Evolutionary conservation across 2,888 invertebrate species (phyloP), one percentile per base, ranked within the genome.

Genomic region (Erynnis tages): DNA sequence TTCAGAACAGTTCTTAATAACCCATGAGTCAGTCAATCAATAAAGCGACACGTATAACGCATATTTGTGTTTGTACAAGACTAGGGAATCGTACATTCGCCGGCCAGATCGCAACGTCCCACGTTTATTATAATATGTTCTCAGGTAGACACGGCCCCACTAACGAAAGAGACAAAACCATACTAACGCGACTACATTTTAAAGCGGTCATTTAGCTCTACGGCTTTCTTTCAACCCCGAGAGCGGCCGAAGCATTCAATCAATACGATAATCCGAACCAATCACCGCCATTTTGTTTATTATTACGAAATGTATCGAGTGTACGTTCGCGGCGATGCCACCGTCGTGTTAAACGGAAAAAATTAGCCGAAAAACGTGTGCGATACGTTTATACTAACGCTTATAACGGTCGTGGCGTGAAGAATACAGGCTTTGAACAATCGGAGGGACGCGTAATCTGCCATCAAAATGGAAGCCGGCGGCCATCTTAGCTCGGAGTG

Each of bases 381-480:
- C 83, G 66, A 81, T 82, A 87, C 76, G 76, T 83, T 71, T 72
- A 77, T 79, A 67, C 13, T 44, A 13, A 11, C 50, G 35, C 11
- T 29, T 16, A 17, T 29, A 50, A 50, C 50, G 29, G 44, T 44
- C 37, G 23, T 23, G 4, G 37, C 43, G 50, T 27, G 44, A 44
- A 35, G 37, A 25, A 37, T 43, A 21, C 81, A 88, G 88, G 88
- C 76, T 89, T 87, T 86, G 82, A 80, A 74, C 73, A 71, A 69
- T 69, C 71, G 66, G 62, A 63, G 82, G 80, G 79, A 81, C 79
- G 82, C 81, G 79, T 86, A 88, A 87, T 86, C 88, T 84, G 82
- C 83, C 79, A 89, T 88, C 88, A 89, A 89, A 89, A 89, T 89
- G 89, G 88, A 82, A 81, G 83, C 83, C 78, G 79, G 73, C 84